Conservation (phyloP, 1,140 invertebrate species). For the Magallana angulata region DNA sequence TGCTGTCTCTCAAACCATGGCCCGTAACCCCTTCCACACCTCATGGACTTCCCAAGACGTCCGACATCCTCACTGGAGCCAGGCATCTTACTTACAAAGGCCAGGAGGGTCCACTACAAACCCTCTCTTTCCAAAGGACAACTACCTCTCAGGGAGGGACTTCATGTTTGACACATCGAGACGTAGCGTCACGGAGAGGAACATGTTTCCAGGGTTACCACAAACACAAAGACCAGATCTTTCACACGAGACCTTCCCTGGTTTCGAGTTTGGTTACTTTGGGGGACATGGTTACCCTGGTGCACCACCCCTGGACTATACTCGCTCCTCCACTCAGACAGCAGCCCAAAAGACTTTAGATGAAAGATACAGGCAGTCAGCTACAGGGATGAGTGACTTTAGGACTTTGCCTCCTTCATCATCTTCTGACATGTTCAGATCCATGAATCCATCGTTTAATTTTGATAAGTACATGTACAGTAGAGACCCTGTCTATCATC, state of each 20-base stretch:
- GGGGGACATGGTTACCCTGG: conserved; percentile 72
- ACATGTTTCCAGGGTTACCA: conserved; percentile 73
- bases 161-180: conserved; percentile 76
- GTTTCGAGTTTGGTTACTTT: conserved; percentile 75
- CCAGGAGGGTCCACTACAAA: conserved; percentile 66
- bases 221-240: conserved; percentile 72
- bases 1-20: conserved; percentile 69
- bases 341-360: conserved; percentile 73
- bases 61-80: conserved; percentile 70
- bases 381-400: conserved; percentile 72
- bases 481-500: conserved; percentile 72
- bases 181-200: conserved; percentile 68
- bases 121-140: conserved; percentile 71
- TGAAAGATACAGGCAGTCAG: conserved; percentile 73
- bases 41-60: conserved; percentile 74
- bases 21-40: conserved; percentile 73
- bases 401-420: conserved; percentile 71
- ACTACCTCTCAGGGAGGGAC: conserved; percentile 72
- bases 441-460: conserved; percentile 74
- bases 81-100: conserved; percentile 71
- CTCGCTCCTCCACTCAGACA: conserved; percentile 65
- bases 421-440: conserved; percentile 74
- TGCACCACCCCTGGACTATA: conserved; percentile 70
- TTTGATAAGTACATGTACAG: conserved; percentile 74
- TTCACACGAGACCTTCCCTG: conserved; percentile 69